phyloP scores from a whole-genome alignment of 92 coral and sea anemone species.

The Porites evermanni region DNA sequence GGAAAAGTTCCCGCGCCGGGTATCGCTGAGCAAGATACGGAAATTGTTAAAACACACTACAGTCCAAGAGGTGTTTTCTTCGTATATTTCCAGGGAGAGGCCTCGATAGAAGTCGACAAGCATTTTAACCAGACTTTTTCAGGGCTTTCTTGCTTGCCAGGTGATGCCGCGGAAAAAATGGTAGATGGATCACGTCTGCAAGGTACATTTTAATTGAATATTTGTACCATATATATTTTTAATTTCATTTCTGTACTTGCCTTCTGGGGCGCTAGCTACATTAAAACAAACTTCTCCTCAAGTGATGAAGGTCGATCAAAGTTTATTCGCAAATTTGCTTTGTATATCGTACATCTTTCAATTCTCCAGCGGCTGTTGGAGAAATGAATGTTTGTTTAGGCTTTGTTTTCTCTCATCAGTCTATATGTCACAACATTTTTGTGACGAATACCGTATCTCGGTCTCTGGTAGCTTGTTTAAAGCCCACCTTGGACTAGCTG shows the following conservation, averaged over 20 bases:
- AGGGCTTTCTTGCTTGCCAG: conserved; percentile 21
- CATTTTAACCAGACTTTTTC: conserved; percentile 44
- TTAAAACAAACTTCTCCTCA: too few species aligned
- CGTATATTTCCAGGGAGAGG: conserved; percentile 52
- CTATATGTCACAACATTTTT: too few species aligned
- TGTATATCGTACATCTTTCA: too few species aligned
- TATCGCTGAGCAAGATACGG: not conserved
- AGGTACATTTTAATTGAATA: not conserved
- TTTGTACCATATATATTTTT: not conserved
- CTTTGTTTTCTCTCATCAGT: too few species aligned
- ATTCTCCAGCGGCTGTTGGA: too few species aligned
- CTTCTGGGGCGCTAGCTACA: not conserved
- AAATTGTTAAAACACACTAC: conserved; percentile 36
- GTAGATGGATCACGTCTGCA: conserved; percentile 24
- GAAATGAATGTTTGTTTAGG: too few species aligned
- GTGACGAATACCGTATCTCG: too few species aligned
- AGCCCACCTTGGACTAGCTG: too few species aligned
- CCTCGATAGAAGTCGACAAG: conserved; percentile 51
- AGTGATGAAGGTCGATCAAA: too few species aligned
- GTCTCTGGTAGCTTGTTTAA: too few species aligned
- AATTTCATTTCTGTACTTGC: not conserved
- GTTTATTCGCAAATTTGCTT: too few species aligned
- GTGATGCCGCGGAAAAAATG: not conserved
- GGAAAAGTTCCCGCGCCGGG: not conserved
- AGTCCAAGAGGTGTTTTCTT: conserved; percentile 36